Evolutionary conservation across 2,888 invertebrate genomes (phyloP).

Genomic region (Cremastinae sp.): DNA sequence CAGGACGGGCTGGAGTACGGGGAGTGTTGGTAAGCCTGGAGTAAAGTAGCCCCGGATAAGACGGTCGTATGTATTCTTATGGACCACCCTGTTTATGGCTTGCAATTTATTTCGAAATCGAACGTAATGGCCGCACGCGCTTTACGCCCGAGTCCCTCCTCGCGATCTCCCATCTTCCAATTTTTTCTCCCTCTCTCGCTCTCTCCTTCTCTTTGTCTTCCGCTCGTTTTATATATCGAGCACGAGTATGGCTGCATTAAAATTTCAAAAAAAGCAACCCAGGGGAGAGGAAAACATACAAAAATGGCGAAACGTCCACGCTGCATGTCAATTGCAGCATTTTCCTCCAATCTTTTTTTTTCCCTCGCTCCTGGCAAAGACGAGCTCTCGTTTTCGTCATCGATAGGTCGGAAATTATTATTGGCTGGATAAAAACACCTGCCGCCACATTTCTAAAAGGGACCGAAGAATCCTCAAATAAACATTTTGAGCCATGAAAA

Average conservation of each 20-base stretch:
- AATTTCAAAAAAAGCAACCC: conserved; percentile 70
- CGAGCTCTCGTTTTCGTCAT: conserved; percentile 15
- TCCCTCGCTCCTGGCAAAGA: neutral
- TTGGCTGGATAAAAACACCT: neutral
- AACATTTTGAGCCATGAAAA: conserved; percentile 1
- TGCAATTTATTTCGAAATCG: conserved; percentile 80
- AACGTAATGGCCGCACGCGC: conserved; percentile 77
- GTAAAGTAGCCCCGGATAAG: conserved; percentile 67
- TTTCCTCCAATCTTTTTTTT: conserved; percentile 55
- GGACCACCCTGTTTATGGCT: conserved; percentile 79
- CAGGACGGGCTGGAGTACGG: conserved; percentile 35
- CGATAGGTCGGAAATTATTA: conserved; percentile 13
- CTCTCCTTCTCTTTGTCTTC: conserved; percentile 29
- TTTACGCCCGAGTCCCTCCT: conserved; percentile 71
- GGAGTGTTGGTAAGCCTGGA: conserved; percentile 50
- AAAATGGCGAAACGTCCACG: conserved; percentile 69
- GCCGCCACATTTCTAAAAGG: neutral
- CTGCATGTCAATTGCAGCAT: conserved; percentile 74
- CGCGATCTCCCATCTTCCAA: conserved; percentile 43
- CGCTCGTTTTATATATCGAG: conserved; percentile 29
- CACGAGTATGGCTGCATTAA: conserved; percentile 71
- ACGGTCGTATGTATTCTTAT: conserved; percentile 79
- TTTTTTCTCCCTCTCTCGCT: conserved; percentile 17
- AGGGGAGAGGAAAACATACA: conserved; percentile 68
- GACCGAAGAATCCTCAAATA: no score